Percentiles rank a stretch among this genome's conserved stretches.
phyloP scores from a whole-genome alignment of 2,797 vertebrate genomes.

The Buphagus erythrorhynchus region DNA sequence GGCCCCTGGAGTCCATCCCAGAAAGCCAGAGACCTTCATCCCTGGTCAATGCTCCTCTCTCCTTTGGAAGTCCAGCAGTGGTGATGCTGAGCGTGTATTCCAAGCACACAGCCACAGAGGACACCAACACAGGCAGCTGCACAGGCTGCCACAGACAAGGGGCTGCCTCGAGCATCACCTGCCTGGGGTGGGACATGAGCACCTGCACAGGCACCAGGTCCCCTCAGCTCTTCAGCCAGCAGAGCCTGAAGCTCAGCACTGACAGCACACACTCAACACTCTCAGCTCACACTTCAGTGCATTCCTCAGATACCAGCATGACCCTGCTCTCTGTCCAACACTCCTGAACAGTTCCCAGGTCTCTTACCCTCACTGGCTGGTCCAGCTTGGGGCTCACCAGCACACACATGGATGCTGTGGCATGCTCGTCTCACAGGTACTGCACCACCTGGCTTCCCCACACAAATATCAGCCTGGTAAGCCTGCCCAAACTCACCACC shows the following conservation, averaged over 20 bases:
- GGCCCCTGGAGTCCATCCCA: not conserved
- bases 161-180: not conserved
- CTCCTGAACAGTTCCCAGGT: not conserved
- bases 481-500: not conserved
- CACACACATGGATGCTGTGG: not conserved
- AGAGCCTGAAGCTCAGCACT: not conserved
- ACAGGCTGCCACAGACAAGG: not conserved
- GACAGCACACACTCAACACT: not conserved
- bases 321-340: not conserved
- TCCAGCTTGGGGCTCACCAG: not conserved
- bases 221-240: not conserved
- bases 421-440: fast-evolving
- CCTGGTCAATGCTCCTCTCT: not conserved
- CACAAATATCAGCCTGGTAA: not conserved
- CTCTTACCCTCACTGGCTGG: not conserved
- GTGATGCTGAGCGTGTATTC: fast-evolving
- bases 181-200: fast-evolving
- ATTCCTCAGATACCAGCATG: not conserved
- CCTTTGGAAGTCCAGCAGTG: not conserved
- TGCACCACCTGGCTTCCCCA: not conserved
- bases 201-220: fast-evolving
- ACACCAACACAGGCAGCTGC: not conserved
- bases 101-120: not conserved
- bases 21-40: not conserved
- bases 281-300: fast-evolving